Conservation (phyloP, 2,888 invertebrate species). For the Nasonovia ribisnigri region DNA sequence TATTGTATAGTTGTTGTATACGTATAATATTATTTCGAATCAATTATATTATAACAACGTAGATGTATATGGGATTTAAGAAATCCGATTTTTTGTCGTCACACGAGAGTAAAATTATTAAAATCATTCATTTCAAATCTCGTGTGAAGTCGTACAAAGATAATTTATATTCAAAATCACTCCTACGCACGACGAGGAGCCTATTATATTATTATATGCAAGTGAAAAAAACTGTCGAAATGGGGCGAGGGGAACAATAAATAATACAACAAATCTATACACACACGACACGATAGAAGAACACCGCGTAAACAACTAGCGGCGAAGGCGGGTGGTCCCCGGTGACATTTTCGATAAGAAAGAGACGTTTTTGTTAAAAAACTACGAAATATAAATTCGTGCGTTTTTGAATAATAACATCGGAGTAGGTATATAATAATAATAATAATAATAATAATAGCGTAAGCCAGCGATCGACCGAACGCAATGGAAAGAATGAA, state of each 20-base stretch:
- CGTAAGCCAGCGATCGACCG: background rate
- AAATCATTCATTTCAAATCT: constrained; percentile 1
- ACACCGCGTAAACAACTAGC: background rate
- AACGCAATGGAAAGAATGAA: background rate
- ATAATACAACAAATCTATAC: constrained; percentile 23
- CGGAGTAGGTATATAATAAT: background rate
- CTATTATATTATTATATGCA: background rate
- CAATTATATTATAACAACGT: background rate
- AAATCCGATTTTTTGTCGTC: background rate
- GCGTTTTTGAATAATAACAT: constrained; percentile 32
- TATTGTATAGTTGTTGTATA: background rate
- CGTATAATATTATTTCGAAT: background rate
- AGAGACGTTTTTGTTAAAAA: constrained; percentile 26
- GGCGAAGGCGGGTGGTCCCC: background rate
- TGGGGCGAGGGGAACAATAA: background rate
- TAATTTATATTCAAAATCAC: constrained; percentile 40
- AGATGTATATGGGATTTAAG: background rate
- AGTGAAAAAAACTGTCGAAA: background rate
- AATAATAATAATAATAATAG: background rate
- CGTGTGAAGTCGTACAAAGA: constrained; percentile 7
- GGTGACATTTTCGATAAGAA: constrained; percentile 42
- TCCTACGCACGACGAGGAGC: background rate
- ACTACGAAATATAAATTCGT: background rate
- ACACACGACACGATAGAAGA: background rate
- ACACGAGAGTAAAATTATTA: background rate